Evolutionary conservation across 1,140 invertebrate genomes (phyloP), one percentile per base, ranked within the genome.

Genomic region (Notospermus geniculatus): DNA sequence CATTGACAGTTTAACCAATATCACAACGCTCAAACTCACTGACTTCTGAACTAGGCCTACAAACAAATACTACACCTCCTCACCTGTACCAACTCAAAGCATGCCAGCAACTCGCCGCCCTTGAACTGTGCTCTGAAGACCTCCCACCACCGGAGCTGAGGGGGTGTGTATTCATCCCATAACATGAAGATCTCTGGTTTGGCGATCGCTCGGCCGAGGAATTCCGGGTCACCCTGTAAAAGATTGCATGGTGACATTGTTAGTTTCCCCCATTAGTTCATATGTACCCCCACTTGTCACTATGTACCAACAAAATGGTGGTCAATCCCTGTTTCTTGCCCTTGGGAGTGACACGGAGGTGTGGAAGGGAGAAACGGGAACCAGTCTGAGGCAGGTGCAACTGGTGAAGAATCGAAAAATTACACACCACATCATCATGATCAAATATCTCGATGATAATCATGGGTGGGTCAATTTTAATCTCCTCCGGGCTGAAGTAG

Each of bases 371-470:
- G 32, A 36, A 36, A 36, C 32, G 32, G 15, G 15, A 36, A 36
- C 32, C n/a, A n/a, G n/a, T n/a, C n/a, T n/a, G n/a, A n/a, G n/a
- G n/a, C n/a, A n/a, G n/a, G n/a, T n/a, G n/a, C n/a, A n/a, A n/a
- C n/a, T 22, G 25, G 4, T 50, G 46, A 9, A 5, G n/a, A 50
- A 50, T 7, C n/a, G 4, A 50, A 50, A 7, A 28, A 19, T 13
- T 7, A 55, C 54, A 86, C 28, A 58, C 59, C 30, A 64, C 43
- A n/a, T 39, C n/a, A 71, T 93, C 91, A 76, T 91, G 89, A 79
- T 93, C 91, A 75, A 91, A 93, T 58, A 92, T 87, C 80, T 92
- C 90, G 39, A 92, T 87, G 1, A 91, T 86, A 45, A 92, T 86
- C 0, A 88, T 85, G 0, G 88, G 89, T 9, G 90, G 89, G 69